Conservation (phyloP, 2,113 vertebrate genomes). For the Halcyon malimbica region DNA sequence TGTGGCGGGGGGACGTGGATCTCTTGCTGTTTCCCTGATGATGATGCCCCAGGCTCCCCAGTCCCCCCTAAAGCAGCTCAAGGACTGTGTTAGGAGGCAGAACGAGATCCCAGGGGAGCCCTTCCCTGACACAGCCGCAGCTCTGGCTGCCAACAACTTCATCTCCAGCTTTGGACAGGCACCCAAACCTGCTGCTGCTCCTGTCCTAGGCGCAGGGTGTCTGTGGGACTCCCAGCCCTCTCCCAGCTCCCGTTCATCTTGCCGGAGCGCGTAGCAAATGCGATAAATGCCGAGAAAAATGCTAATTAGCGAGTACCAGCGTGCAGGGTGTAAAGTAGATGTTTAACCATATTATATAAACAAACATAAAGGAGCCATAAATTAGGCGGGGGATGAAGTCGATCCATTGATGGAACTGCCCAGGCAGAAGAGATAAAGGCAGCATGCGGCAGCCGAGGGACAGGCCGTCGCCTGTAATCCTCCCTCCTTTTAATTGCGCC, state of each 20-base stretch:
- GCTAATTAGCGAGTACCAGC: conserved; percentile 9
- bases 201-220: rapidly evolving
- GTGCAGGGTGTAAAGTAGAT: background rate
- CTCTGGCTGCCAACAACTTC: background rate
- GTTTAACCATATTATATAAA: conserved; percentile 52
- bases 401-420: conserved; percentile 34
- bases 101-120: background rate
- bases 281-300: background rate
- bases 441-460: rapidly evolving
- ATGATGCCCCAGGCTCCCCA: background rate
- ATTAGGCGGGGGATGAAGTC: conserved; percentile 2
- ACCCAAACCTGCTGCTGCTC: background rate
- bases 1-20: rapidly evolving
- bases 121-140: background rate
- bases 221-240: background rate
- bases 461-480: background rate
- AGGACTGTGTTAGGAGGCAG: background rate
- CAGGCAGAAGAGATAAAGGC: conserved; percentile 37
- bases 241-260: background rate
- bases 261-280: background rate
- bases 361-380: conserved; percentile 39
- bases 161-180: background rate
- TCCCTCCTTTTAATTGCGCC: background rate
- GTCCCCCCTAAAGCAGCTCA: background rate
- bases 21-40: background rate